Evolutionary conservation across 2,797 vertebrate species (phyloP).

Genomic region (Syngnathus rostellatus): DNA sequence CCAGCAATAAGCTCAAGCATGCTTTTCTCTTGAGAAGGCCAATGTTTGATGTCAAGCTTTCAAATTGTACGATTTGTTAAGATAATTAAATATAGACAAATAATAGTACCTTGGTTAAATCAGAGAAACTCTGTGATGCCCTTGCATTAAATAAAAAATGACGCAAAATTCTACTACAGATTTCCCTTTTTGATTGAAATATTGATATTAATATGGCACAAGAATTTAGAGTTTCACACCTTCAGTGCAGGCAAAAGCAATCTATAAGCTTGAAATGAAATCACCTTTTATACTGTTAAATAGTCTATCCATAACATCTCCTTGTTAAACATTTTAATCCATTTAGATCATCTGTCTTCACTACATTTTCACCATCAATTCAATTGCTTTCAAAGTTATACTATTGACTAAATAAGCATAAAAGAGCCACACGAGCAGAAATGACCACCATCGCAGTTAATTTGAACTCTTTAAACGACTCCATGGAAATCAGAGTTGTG

Average conservation of each 20-base stretch:
- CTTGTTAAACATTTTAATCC: no score
- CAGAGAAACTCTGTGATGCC: neutral
- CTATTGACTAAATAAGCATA: neutral
- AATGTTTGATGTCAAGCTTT: neutral
- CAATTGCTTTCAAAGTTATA: no score
- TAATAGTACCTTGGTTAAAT: neutral
- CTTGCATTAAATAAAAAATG: neutral
- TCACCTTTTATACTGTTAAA: no score
- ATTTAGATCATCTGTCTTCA: no score
- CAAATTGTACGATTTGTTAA: neutral
- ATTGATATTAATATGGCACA: no score
- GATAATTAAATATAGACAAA: neutral
- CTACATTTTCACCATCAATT: no score
- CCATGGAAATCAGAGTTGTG: constrained; percentile 4
- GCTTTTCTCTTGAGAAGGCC: neutral
- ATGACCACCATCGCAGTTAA: constrained; percentile 13
- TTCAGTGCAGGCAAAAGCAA: no score
- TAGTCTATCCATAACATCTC: no score
- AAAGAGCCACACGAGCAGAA: neutral
- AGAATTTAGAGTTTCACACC: no score
- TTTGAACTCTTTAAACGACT: constrained; percentile 41
- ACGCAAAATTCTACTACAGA: neutral
- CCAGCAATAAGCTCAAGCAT: constrained; percentile 13
- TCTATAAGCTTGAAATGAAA: no score
- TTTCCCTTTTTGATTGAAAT: no score